phyloP scores from a whole-genome alignment of 2,797 vertebrate genomes.

The Gallinago stenura region DNA sequence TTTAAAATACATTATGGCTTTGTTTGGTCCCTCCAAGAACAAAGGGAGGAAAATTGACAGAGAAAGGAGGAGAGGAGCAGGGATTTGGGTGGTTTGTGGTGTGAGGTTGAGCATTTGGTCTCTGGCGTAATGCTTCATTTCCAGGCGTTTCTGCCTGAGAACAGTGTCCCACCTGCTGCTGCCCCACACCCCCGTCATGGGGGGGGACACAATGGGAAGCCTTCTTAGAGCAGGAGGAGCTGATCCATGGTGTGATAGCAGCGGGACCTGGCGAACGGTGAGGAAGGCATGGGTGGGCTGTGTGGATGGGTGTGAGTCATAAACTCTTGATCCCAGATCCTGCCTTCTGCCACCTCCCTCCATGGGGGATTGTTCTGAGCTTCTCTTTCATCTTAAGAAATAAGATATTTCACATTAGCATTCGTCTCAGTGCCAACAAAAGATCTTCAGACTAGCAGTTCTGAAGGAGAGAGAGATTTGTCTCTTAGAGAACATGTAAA shows the following conservation, averaged over 20 bases:
- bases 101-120: neutral
- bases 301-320: neutral
- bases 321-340: constrained; percentile 19
- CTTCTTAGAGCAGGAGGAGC: neutral
- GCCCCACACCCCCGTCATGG: neutral
- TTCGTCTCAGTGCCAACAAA: constrained; percentile 61
- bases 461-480: constrained; percentile 45
- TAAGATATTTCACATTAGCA: constrained; percentile 54
- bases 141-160: neutral
- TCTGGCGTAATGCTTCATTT: neutral
- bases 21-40: neutral
- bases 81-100: neutral
- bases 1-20: neutral
- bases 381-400: constrained; percentile 51
- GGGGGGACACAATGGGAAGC: accelerated
- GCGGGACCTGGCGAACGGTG: accelerated
- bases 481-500: constrained; percentile 46
- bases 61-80: neutral
- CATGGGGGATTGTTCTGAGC: constrained; percentile 23
- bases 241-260: neutral
- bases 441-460: constrained; percentile 56
- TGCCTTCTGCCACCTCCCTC: constrained; percentile 4
- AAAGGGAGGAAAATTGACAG: neutral
- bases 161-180: neutral
- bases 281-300: neutral